A percentile compares a stretch with the other conserved stretches of the same genome.
These are phyloP conservation scores for Cheilinus undulatus DNA, from an alignment of 2,113 vertebrate genomes.

Conservation along the genomic window DNA sequence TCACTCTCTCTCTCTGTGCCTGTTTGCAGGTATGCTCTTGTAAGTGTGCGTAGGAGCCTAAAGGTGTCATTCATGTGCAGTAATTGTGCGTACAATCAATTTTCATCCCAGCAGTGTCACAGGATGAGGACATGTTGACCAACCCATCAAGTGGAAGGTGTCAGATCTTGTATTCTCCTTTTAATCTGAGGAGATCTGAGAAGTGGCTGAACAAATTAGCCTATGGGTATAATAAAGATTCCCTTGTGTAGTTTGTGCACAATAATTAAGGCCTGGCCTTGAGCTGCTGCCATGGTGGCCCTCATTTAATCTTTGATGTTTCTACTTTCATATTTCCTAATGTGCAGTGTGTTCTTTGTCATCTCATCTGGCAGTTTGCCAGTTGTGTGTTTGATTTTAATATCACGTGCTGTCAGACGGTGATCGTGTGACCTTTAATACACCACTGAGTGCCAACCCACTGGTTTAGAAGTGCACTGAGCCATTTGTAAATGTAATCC, in stretches of 20 bases:
- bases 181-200: background rate
- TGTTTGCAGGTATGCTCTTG: too few relatives aligned
- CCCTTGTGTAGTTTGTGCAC: background rate
- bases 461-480: background rate
- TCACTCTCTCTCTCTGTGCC: too few relatives aligned
- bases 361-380: too few relatives aligned
- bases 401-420: background rate
- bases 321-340: too few relatives aligned
- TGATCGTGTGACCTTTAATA: background rate
- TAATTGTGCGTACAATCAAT: too few relatives aligned
- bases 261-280: background rate
- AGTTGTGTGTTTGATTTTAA: background rate
- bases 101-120: too few relatives aligned
- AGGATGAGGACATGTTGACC: too few relatives aligned
- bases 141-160: too few relatives aligned
- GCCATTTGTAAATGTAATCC: background rate
- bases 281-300: background rate
- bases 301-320: background rate
- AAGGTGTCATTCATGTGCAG: too few relatives aligned
- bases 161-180: too few relatives aligned
- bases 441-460: background rate
- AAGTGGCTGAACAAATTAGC: background rate
- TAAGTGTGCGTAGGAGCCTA: too few relatives aligned
- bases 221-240: background rate
- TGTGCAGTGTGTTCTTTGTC: too few relatives aligned